Evolutionary conservation across 2,888 invertebrate genomes (phyloP), one percentile per base, ranked within the genome.

Genomic region (Eupithecia centaureata): DNA sequence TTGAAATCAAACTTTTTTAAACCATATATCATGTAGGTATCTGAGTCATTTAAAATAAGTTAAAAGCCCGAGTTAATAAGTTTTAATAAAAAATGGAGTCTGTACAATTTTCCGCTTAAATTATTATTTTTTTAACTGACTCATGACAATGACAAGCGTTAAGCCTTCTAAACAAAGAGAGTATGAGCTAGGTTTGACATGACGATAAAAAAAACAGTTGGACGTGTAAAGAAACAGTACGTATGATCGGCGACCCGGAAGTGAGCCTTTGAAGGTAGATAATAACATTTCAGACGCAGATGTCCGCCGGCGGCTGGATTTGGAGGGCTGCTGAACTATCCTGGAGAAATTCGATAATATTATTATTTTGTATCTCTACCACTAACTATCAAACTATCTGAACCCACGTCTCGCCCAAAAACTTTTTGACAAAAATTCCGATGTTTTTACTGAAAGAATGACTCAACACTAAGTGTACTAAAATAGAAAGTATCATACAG

Each of bases 211-310:
- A 82, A 86, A 87, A 90, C 87, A 85, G 83, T 90, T 83, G 83
- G 42, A 42, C 18, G 47, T 47, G 10, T 8, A 87, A 87, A 85
- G 82, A 86, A 86, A 90, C 87, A 85, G 83, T 89, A 83, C 83
- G 81, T 79, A 82, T 86, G 86, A 84, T 86, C 86, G 87, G 76
- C 77, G 85, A 85, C 74, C 82, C 79, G 90, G 88, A 90, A 91
- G 84, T 85, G 88, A 77, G 81, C 82, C 88, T 91, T 91, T 91
- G 89, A 87, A 82, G 80, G 80, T 76, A 89, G 90, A 90, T 92
- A 90, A 89, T 89, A 91, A 89, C 85, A 79, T 86, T 91, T 91
- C 91, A 91, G 82, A 68, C 79, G 76, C 91, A 91, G 90, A 82
- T 79, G 77, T 76, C 79, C 76, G 76, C 63, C 62, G 74, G n/a